Evolutionary conservation across 2,888 invertebrate genomes (phyloP).

Genomic region (Drosophila diplacantha): DNA sequence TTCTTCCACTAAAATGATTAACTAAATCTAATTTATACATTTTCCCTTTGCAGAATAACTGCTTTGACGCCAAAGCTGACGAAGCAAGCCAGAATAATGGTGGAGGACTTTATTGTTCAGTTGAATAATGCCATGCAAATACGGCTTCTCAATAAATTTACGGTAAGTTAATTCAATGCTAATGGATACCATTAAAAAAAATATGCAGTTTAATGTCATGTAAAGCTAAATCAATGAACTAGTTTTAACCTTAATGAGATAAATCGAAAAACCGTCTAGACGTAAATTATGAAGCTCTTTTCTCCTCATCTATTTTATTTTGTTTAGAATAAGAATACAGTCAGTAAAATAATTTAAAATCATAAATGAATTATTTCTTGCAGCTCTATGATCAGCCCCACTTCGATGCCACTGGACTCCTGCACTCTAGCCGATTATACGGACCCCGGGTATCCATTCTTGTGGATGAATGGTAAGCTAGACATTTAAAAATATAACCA

Average conservation of each 20-base stretch:
- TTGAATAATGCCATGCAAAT: slow-evolving; percentile 78
- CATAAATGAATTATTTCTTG: not conserved
- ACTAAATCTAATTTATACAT: not conserved
- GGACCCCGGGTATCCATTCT: slow-evolving; percentile 75
- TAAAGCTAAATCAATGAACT: not conserved
- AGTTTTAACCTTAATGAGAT: not conserved
- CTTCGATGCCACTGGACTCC: slow-evolving; percentile 75
- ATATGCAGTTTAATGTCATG: not conserved
- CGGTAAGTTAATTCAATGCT: slow-evolving; percentile 54
- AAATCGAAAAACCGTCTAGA: not conserved
- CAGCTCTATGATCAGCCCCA: slow-evolving; percentile 76
- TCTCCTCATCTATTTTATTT: not conserved
- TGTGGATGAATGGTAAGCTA: slow-evolving; percentile 74
- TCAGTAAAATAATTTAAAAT: not conserved
- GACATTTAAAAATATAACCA: not conserved
- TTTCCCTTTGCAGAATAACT: slow-evolving; percentile 66
- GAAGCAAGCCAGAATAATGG: slow-evolving; percentile 79
- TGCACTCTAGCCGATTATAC: slow-evolving; percentile 74
- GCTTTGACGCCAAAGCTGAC: slow-evolving; percentile 75
- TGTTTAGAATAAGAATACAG: not conserved
- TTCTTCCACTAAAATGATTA: not conserved
- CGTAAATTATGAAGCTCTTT: not conserved
- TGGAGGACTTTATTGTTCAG: slow-evolving; percentile 82
- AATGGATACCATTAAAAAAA: not conserved
- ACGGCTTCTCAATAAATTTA: slow-evolving; percentile 74